Evolutionary conservation across 2,888 invertebrate genomes (phyloP).

Genomic region (Myopa testacea): DNA sequence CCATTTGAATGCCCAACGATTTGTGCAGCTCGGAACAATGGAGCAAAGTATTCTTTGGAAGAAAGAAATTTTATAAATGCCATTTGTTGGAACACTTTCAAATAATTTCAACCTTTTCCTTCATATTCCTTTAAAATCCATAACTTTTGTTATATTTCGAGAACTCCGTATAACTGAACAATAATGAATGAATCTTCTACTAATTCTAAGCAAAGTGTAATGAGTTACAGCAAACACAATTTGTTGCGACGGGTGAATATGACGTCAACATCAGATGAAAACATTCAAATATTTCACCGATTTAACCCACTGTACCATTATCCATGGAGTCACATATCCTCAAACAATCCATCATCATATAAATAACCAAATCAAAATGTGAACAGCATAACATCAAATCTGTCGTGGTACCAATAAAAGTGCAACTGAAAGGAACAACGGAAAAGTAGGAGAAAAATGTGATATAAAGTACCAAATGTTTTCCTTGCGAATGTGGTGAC

Average conservation of each 20-base stretch:
- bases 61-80: too few relatives aligned
- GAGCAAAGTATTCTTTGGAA: background rate
- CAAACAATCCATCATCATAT: constrained; percentile 21
- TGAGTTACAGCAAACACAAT: too few relatives aligned
- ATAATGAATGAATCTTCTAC: too few relatives aligned
- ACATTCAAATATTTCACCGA: background rate
- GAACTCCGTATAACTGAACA: too few relatives aligned
- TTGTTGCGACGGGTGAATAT: too few relatives aligned
- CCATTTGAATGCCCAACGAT: constrained; percentile 3
- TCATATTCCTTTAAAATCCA: too few relatives aligned
- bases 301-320: background rate
- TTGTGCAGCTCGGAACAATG: background rate
- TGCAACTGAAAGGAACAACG: background rate
- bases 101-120: too few relatives aligned
- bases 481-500: background rate
- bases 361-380: background rate
- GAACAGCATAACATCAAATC: background rate
- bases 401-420: background rate
- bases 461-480: constrained; percentile 22
- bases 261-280: too few relatives aligned
- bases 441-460: background rate
- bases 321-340: background rate
- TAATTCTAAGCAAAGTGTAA: too few relatives aligned
- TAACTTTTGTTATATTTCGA: too few relatives aligned
- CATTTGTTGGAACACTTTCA: too few relatives aligned